Evolutionary conservation across 1,140 invertebrate genomes (phyloP), one percentile per base, ranked within the genome.

Genomic region (Diorhabda sublineata): DNA sequence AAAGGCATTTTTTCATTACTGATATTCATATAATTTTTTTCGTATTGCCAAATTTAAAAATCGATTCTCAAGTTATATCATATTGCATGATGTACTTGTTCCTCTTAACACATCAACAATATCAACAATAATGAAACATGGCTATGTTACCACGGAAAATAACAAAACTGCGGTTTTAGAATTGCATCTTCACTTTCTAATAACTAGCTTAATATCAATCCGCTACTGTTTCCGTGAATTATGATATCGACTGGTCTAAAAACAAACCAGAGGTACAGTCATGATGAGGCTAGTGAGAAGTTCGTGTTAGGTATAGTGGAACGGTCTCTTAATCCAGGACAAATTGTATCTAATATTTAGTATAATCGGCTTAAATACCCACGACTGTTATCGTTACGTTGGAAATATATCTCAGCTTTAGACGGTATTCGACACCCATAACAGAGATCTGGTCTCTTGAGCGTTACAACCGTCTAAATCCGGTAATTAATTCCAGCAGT

Each of bases 271-370:
- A 4, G 47, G 6, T 52, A n/a, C n/a, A 52, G 47, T 52, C 47
- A 6, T 52, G 47, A 52, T n/a, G 47, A 3, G n/a, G 47, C 47
- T 52, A 3, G 6, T 52, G 70, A 61, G 67, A 62, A 64, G 67
- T 68, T 73, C 64, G 72, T 69, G 66, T 66, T 65, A 64, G 68
- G 61, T 70, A 52, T 69, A 71, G 73, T 45, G 67, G 67, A 60
- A 62, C 67, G 63, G 11, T 60, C 70, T 66, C 66, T 73, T 78
- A 78, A 78, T 78, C 77, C 77, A 52, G 69, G 68, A 78, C 77
- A 78, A 78, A 78, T 78, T 78, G 77, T 78, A 78, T 78, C 75
- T 78, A 75, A 78, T 78, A 78, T 78, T 78, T 76, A 77, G 74
- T 78, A 74, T 78, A 78, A 78, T 77, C 77, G 74, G 77, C 74